Conservation (phyloP, 2,888 invertebrate species). For the Andrena bucephala region DNA sequence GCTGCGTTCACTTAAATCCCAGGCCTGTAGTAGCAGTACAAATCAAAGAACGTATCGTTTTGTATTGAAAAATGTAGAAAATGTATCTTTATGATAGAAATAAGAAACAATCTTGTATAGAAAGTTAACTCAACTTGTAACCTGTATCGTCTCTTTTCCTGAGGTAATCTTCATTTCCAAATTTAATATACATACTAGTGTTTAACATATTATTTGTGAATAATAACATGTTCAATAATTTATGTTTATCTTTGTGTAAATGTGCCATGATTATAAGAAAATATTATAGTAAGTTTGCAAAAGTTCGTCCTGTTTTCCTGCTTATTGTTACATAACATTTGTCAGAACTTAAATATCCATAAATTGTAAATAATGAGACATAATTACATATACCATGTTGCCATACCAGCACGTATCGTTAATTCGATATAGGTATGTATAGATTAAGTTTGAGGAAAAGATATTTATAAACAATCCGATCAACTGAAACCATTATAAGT, state of each 20-base stretch:
- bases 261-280: slow-evolving; percentile 56
- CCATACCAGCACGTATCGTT: too few species aligned
- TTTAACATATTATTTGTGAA: not conserved
- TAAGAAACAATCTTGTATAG: slow-evolving; percentile 26
- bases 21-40: not conserved
- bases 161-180: not conserved
- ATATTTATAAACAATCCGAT: too few species aligned
- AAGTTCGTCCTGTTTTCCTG: slow-evolving; percentile 22
- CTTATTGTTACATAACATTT: slow-evolving; percentile 40
- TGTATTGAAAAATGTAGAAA: not conserved
- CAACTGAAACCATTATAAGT: too few species aligned
- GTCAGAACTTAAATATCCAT: slow-evolving; percentile 12
- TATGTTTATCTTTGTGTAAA: slow-evolving; percentile 31
- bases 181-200: slow-evolving; percentile 3
- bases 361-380: too few species aligned
- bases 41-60: slow-evolving; percentile 12
- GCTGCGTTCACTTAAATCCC: too few species aligned
- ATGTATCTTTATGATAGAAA: slow-evolving; percentile 25
- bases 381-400: not conserved
- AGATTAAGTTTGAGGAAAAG: too few species aligned
- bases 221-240: slow-evolving; percentile 11
- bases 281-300: slow-evolving; percentile 25
- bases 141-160: not conserved
- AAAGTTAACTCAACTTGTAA: slow-evolving; percentile 2
- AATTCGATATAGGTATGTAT: too few species aligned